Evolutionary conservation across 2,888 invertebrate species (phyloP).

Genomic region (Dynastes hyllus): DNA sequence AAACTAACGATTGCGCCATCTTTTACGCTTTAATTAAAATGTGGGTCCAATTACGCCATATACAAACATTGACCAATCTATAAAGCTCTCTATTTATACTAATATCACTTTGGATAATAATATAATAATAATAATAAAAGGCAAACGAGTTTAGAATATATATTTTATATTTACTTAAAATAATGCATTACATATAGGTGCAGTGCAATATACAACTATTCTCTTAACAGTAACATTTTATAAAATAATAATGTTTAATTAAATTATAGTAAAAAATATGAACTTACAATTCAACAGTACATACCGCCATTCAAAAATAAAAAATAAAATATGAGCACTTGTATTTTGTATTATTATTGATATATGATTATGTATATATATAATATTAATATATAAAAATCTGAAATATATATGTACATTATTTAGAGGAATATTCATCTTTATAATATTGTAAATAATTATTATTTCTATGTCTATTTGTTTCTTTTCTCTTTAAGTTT

Average conservation of each 20-base stretch:
- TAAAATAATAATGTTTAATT: constrained; percentile 66
- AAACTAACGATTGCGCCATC: too few relatives aligned
- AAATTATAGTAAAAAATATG: constrained; percentile 60
- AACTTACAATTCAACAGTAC: constrained; percentile 62
- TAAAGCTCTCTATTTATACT: too few relatives aligned
- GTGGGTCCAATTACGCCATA: too few relatives aligned
- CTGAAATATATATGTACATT: constrained; percentile 60
- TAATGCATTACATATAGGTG: constrained; percentile 68
- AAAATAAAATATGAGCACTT: constrained; percentile 63
- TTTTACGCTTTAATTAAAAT: too few relatives aligned
- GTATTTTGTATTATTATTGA: constrained; percentile 59
- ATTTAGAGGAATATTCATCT: constrained; percentile 45
- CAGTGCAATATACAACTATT: constrained; percentile 68
- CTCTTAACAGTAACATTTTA: constrained; percentile 68
- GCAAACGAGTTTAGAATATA: constrained; percentile 53
- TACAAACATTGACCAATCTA: too few relatives aligned
- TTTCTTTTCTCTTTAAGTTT: constrained; percentile 55
- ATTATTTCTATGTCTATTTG: constrained; percentile 49
- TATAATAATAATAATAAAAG: neutral
- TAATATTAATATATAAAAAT: constrained; percentile 63
- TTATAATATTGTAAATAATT: constrained; percentile 52
- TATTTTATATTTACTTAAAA: constrained; percentile 64
- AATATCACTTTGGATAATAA: too few relatives aligned
- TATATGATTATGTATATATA: constrained; percentile 57
- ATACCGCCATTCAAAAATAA: constrained; percentile 56